A percentile compares a stretch with the other conserved stretches of the same genome.
phyloP scores from a whole-genome alignment of 2,888 invertebrate species.

The Eupithecia inturbata region DNA sequence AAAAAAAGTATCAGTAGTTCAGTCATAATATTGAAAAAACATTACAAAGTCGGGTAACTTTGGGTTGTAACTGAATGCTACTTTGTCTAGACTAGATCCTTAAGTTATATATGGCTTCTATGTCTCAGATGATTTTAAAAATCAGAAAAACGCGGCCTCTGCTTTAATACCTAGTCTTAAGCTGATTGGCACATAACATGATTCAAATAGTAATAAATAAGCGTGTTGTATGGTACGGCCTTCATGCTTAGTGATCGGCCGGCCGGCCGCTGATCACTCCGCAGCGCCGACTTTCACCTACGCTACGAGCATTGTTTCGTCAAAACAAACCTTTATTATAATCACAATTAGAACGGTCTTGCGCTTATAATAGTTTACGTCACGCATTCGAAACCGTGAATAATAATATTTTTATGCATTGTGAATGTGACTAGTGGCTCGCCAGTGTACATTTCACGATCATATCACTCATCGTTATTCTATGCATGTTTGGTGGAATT shows the following conservation, averaged over 20 bases:
- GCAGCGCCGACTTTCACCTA: conserved; percentile 70
- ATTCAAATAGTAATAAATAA: conserved; percentile 49
- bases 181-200: conserved; percentile 14
- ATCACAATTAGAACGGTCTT: conserved; percentile 30
- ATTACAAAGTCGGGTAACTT: too few species aligned
- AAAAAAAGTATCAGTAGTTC: too few species aligned
- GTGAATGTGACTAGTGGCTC: conserved; percentile 33
- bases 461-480: conserved; percentile 53
- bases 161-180: too few species aligned
- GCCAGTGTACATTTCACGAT: conserved; percentile 44
- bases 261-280: conserved; percentile 64
- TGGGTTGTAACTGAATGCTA: too few species aligned
- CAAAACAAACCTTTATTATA: conserved; percentile 59
- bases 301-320: conserved; percentile 58
- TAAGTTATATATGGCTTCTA: too few species aligned
- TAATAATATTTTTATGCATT: conserved; percentile 29
- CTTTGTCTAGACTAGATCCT: too few species aligned
- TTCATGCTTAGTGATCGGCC: conserved; percentile 77
- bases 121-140: too few species aligned
- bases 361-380: conserved; percentile 37
- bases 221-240: conserved; percentile 69
- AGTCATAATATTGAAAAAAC: too few species aligned
- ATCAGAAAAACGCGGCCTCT: too few species aligned
- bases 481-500: conserved; percentile 60
- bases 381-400: conserved; percentile 34